Evolutionary conservation across 2,113 vertebrate genomes (phyloP), one percentile per base, ranked within the genome.

Genomic region (Steatornis caripensis): DNA sequence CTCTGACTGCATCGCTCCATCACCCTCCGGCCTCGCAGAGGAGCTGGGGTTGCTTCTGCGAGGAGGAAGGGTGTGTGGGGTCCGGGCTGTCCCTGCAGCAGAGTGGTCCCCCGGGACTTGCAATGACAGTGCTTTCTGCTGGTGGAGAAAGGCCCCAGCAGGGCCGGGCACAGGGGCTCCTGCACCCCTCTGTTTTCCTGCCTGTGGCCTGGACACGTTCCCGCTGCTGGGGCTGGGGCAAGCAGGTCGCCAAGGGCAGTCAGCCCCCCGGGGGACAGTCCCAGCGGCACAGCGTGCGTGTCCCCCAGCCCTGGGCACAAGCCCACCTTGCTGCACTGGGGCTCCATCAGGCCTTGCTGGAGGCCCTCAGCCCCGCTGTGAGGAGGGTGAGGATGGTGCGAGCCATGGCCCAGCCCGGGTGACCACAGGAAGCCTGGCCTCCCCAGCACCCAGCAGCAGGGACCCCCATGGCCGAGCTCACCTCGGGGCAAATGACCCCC

Each of bases 341-440:
- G 57, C 45, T 49, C 48, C 27, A n/a, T 55, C 36, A 23, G 65
- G 77, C 53, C 83, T 71, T 29, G 46, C 46, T 5, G 60, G 26
- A 65, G 17, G 41, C 23, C 48, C 32, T n/a, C 32, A 20, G 54
- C 55, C 36, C 43, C 4, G 6, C 4, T 7, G 2, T 9, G 14
- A 48, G 27, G 39, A 48, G 26, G 46, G 2, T 22, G 75, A 82
- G 65, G 75, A 7, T 26, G 70, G 13, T 37, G 55, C 9, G 53
- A 75, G 34, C 70, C 55, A 5, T 1, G 60, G 69, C 60, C 74
- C 74, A 37, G 55, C 27, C 4, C 19, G 32, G 43, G 41, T 16
- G 15, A 5, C 27, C 1, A 0, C 2, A 2, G 51, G 37, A 12
- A 54, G 14, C 57, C 18, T 0, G 3, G 23, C 20, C 5, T 0